Percentiles rank a stretch among this genome's conserved stretches.
phyloP scores from a whole-genome alignment of 2,797 vertebrate genomes.

The Myoxocephalus aenaeus region DNA sequence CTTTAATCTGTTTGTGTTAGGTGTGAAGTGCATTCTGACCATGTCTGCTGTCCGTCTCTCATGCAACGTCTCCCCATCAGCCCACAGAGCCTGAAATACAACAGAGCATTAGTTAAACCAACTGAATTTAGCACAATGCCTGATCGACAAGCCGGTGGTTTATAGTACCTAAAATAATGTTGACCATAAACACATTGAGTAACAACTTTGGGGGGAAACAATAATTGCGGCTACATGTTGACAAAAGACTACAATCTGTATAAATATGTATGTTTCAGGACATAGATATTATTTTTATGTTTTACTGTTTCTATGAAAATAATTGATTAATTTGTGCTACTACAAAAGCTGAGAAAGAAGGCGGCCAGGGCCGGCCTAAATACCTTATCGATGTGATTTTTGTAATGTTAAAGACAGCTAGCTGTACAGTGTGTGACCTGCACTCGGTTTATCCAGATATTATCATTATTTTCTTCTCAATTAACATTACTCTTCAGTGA shows the following conservation, averaged over 20 bases:
- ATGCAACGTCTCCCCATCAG: slow-evolving; percentile 24
- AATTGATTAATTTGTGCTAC: background rate
- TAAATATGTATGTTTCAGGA: background rate
- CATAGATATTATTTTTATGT: too few species aligned
- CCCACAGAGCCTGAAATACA: slow-evolving; percentile 48
- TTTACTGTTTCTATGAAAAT: background rate
- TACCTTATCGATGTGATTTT: background rate
- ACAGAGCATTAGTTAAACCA: slow-evolving; percentile 24
- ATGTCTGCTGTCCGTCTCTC: slow-evolving; percentile 32
- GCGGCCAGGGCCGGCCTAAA: background rate
- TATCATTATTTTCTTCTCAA: background rate
- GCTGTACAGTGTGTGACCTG: background rate
- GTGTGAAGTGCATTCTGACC: slow-evolving; percentile 65
- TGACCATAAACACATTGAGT: background rate
- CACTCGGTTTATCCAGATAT: background rate
- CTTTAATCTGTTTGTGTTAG: slow-evolving; percentile 77
- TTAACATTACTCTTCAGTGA: background rate
- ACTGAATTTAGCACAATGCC: background rate
- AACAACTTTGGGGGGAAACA: background rate
- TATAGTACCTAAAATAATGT: background rate
- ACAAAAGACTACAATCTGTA: background rate
- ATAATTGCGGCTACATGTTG: background rate
- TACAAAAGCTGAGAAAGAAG: background rate
- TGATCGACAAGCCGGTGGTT: background rate
- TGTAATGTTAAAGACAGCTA: background rate